Percentiles rank a stretch among this genome's conserved stretches.
phyloP scores from a whole-genome alignment of 92 coral and sea anemone genomes.

The Nematostella vectensis region DNA sequence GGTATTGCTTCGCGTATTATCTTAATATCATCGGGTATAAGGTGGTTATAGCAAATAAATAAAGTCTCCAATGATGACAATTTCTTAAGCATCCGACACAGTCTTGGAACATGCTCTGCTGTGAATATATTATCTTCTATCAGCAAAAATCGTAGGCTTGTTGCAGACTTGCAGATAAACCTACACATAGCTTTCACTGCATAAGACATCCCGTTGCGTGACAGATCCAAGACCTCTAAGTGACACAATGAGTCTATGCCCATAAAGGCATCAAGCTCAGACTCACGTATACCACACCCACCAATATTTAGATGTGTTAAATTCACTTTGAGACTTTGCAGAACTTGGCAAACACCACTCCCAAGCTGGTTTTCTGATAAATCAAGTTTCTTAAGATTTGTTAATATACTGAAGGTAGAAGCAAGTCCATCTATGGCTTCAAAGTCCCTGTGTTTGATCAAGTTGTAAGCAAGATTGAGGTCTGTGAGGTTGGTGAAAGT shows the following conservation, averaged over 20 bases:
- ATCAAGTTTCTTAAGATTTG: conserved; percentile 47
- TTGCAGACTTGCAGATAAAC: conserved; percentile 46
- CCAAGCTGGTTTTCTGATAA: conserved; percentile 57
- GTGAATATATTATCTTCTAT: conserved; percentile 63
- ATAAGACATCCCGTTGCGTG: conserved; percentile 40
- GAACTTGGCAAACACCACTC: conserved; percentile 24
- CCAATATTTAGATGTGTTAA: conserved; percentile 51
- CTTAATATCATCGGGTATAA: conserved; percentile 42
- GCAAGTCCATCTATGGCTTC: conserved; percentile 30
- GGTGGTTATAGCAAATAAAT: conserved; percentile 62
- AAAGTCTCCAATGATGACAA: conserved; percentile 29
- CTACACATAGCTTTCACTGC: conserved; percentile 18
- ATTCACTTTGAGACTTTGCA: conserved; percentile 25
- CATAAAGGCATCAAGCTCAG: conserved; percentile 29
- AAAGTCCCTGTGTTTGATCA: conserved; percentile 22
- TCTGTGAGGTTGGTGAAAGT: conserved; percentile 47
- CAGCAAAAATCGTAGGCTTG: conserved; percentile 39
- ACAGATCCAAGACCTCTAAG: conserved; percentile 53
- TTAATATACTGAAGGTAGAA: conserved; percentile 30
- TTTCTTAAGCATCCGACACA: conserved; percentile 39
- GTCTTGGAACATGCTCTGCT: conserved; percentile 18
- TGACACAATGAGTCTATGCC: conserved; percentile 27
- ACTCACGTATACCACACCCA: conserved; percentile 54
- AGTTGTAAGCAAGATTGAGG: conserved; percentile 64
- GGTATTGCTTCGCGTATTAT: conserved; percentile 37